phyloP scores from a whole-genome alignment of 2,888 invertebrate genomes.

The Oxycera nigricornis region DNA sequence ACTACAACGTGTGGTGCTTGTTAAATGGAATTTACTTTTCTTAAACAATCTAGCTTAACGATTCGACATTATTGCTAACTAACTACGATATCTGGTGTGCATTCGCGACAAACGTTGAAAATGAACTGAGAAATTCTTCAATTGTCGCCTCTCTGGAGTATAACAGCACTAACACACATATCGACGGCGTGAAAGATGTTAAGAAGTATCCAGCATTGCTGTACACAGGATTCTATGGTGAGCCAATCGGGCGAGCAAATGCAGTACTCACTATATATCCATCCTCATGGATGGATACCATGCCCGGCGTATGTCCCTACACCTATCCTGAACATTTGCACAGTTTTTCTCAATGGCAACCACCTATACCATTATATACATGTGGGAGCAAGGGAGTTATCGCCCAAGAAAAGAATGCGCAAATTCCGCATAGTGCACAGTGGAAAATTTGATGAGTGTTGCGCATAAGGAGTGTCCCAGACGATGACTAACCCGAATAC shows the following conservation, averaged over 20 bases:
- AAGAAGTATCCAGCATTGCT: not conserved
- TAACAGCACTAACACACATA: not conserved
- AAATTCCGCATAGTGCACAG: not conserved
- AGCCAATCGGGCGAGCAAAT: constrained; percentile 8
- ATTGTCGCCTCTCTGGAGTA: not conserved
- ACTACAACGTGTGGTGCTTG: not conserved
- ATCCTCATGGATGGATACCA: constrained; percentile 6
- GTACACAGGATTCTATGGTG: not conserved
- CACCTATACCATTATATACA: not conserved
- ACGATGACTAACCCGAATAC: constrained; percentile 20
- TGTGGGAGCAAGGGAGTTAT: not conserved
- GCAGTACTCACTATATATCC: not conserved
- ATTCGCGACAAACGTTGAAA: constrained; percentile 50
- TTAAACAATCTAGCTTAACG: constrained; percentile 44
- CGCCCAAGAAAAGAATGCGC: constrained; percentile 25
- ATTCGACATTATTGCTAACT: constrained; percentile 49
- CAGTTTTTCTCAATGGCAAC: constrained; percentile 6
- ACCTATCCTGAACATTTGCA: not conserved
- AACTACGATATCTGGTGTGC: constrained; percentile 48
- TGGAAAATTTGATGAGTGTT: constrained; percentile 12
- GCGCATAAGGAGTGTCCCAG: constrained; percentile 48
- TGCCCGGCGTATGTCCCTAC: not conserved
- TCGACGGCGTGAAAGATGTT: not conserved
- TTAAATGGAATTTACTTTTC: constrained; percentile 22
- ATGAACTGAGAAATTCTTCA: constrained; percentile 46